Conservation (phyloP, 2,797 vertebrate species). For the Gobionotothen gibberifrons region DNA sequence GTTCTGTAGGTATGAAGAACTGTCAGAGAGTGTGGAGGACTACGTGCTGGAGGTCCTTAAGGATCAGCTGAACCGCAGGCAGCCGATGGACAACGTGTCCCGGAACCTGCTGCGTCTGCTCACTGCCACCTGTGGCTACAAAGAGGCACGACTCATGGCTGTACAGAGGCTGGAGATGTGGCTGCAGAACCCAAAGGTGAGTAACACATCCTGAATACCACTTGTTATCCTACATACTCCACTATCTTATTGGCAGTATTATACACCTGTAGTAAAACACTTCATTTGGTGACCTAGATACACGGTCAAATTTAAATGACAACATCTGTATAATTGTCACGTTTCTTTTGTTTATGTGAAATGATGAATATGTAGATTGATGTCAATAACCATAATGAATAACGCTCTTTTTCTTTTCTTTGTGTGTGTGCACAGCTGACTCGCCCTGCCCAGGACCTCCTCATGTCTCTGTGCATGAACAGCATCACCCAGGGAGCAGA, state of each 20-base stretch:
- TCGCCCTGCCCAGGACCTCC: conserved; percentile 95
- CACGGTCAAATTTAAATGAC: too few relatives aligned
- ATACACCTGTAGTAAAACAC: too few relatives aligned
- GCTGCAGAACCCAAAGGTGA: conserved; percentile 98
- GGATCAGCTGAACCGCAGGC: conserved; percentile 95
- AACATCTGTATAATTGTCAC: too few relatives aligned
- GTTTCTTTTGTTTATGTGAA: background rate
- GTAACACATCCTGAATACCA: background rate
- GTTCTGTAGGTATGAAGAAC: conserved; percentile 91
- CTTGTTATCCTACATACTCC: background rate
- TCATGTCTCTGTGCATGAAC: conserved; percentile 98
- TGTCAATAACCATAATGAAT: background rate
- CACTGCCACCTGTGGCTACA: conserved; percentile 95
- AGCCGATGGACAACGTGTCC: conserved; percentile 98
- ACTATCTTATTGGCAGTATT: background rate
- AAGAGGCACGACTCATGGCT: conserved; percentile 94
- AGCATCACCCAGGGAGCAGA: conserved; percentile 92
- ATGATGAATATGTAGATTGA: background rate
- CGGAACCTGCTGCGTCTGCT: conserved; percentile 95
- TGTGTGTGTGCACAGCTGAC: conserved; percentile 85
- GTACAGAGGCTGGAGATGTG: conserved; percentile 98
- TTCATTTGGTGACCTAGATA: too few relatives aligned
- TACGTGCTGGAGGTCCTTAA: conserved; percentile 94
- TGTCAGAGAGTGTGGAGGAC: conserved; percentile 96
- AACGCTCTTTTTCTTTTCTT: background rate